These are phyloP conservation scores for Leptopterna dolabrata DNA, from an alignment of 2,888 invertebrate genomes.

Conservation along the genomic window DNA sequence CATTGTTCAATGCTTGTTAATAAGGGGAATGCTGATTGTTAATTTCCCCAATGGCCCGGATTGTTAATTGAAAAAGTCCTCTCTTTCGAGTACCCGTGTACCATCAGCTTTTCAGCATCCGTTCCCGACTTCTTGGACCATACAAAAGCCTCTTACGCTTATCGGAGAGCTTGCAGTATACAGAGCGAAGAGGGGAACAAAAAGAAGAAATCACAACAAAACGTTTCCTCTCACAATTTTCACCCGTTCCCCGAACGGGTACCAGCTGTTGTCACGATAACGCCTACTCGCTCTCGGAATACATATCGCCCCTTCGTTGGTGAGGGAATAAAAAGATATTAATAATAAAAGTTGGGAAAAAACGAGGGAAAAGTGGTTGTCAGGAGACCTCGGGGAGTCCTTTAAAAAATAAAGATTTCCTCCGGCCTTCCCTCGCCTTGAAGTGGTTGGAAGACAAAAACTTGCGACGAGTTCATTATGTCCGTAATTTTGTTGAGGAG, in stretches of 20 bases:
- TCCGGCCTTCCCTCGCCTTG: not conserved
- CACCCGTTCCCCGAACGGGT: not conserved
- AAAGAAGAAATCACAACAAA: not conserved
- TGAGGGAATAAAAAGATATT: not conserved
- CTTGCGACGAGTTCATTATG: not conserved
- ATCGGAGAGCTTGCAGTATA: not conserved
- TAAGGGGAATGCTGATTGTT: no score
- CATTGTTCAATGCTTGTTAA: no score
- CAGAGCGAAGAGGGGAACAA: not conserved
- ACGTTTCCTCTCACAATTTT: not conserved
- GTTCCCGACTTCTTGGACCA: no score
- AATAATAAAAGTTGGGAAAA: no score
- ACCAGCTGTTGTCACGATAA: not conserved
- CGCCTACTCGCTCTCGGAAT: not conserved
- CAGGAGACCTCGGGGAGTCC: not conserved
- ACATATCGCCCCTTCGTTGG: not conserved
- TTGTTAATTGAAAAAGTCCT: no score
- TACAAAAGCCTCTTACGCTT: not conserved
- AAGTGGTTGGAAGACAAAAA: not conserved
- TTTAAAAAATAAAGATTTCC: not conserved
- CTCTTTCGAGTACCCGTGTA: no score
- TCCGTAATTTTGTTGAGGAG: not conserved
- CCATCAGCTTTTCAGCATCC: no score
- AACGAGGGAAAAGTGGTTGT: not conserved
- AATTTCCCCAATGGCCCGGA: no score